These are phyloP conservation scores for Pelmatolapia mariae DNA, from an alignment of 2,113 vertebrate genomes.

Conservation along the genomic window DNA sequence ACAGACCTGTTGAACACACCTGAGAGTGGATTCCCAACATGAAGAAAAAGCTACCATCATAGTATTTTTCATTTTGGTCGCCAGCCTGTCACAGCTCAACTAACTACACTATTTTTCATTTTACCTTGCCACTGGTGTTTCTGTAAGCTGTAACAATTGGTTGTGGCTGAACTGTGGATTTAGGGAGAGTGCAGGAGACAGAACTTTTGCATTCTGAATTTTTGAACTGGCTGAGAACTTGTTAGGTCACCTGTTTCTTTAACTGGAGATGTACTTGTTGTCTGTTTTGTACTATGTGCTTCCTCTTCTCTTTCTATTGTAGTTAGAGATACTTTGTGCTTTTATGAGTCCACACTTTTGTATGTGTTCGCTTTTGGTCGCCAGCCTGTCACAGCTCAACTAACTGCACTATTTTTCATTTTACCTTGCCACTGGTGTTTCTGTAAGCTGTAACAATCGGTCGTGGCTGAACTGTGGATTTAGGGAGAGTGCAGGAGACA, in stretches of 20 bases:
- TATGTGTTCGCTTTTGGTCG: not conserved
- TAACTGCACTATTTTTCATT: not conserved
- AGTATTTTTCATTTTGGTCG: not conserved
- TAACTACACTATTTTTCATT: not conserved
- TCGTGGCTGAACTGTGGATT: not conserved
- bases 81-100: not conserved
- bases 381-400: not conserved
- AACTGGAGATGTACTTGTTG: too few relatives aligned
- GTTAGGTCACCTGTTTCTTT: too few relatives aligned
- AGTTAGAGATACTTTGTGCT: too few relatives aligned
- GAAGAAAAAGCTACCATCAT: not conserved
- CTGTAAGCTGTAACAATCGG: not conserved
- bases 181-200: not conserved
- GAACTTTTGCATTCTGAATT: not conserved
- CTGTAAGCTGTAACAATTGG: not conserved
- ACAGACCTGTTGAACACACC: not conserved
- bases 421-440: not conserved
- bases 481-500: not conserved
- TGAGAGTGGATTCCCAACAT: not conserved
- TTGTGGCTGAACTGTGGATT: not conserved
- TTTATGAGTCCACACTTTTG: too few relatives aligned
- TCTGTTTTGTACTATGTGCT: too few relatives aligned
- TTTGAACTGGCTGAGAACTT: not conserved
- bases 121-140: not conserved
- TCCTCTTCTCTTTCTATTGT: too few relatives aligned